Evolutionary conservation across 2,797 vertebrate genomes (phyloP).

Genomic region (Megaceryle alcyon): DNA sequence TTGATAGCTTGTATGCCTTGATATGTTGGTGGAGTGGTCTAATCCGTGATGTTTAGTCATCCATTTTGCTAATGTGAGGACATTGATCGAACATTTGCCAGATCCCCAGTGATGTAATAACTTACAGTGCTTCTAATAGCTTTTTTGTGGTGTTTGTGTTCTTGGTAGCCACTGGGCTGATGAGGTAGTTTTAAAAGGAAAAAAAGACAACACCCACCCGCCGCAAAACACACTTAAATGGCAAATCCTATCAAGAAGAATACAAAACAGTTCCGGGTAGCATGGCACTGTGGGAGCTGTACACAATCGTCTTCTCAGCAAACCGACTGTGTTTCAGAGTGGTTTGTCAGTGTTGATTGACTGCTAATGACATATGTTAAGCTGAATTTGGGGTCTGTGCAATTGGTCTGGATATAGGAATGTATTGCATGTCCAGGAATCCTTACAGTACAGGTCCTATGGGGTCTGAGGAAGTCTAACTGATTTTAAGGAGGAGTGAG

Average conservation of each 20-base stretch:
- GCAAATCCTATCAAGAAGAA: background rate
- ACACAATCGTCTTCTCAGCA: background rate
- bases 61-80: background rate
- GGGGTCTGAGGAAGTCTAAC: background rate
- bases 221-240: background rate
- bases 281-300: background rate
- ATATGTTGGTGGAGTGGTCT: conserved; percentile 35
- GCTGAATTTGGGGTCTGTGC: background rate
- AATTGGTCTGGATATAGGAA: conserved; percentile 14
- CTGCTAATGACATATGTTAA: background rate
- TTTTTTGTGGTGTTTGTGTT: background rate
- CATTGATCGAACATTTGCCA: background rate
- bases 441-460: background rate
- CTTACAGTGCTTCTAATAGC: background rate
- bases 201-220: background rate
- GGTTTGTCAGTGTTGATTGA: background rate
- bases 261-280: background rate
- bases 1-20: conserved; percentile 39
- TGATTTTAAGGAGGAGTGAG: background rate
- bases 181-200: background rate
- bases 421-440: background rate
- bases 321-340: background rate
- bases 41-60: background rate
- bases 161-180: background rate
- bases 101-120: background rate